Base-by-base conservation (phyloP, 2,888 invertebrate species). In the Ennomos erosarius region DNA sequence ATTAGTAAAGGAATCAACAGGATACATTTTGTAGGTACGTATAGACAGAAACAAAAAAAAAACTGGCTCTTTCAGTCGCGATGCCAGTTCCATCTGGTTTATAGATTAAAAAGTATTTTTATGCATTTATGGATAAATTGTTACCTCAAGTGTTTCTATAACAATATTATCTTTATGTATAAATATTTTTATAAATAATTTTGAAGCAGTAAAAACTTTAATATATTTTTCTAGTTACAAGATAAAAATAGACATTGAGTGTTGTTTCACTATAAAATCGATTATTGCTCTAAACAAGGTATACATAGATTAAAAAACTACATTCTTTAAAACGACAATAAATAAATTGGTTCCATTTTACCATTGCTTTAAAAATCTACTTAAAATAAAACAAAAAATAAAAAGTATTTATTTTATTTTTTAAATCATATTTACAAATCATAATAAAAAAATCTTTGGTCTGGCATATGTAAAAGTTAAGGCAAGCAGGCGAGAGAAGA, bases 251-350 rank as follows among this genome's bases (percentile, higher is more conserved):
- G 84, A 87, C 85, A 88, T 82, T 80, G 78, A 87, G 73, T 79
- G 77, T 84, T 79, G 76, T 83, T 82, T 81, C 84, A 85, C 79
- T 82, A 77, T 80, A 81, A 78, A 76, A 78, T 82, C 81, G 83
- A 82, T 88, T 89, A 89, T 90, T 88, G 88, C 87, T 88, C 80
- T 85, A 87, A 82, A 71, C 71, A 77, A 81, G 75, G 81, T 84
- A 84, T 86, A 87, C 82, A 82, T 85, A 76, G 37, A 52, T 52
- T 60, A 60, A 60, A 47, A 60, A 55, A 60, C 59, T 60, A 60
- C 59, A 43, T 51, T 55, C 5, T 40, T 43, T 45, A 51, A 60
- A 55, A 47, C 43, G 59, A 75, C 76, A 76, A 73, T 74, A 72
- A 70, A 76, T 83, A 68, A 81, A 78, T 60, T 87, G 84, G 86